These are phyloP conservation scores for Dendroctonus ponderosae DNA, from an alignment of 1,140 invertebrate species.

Conservation along the genomic window DNA sequence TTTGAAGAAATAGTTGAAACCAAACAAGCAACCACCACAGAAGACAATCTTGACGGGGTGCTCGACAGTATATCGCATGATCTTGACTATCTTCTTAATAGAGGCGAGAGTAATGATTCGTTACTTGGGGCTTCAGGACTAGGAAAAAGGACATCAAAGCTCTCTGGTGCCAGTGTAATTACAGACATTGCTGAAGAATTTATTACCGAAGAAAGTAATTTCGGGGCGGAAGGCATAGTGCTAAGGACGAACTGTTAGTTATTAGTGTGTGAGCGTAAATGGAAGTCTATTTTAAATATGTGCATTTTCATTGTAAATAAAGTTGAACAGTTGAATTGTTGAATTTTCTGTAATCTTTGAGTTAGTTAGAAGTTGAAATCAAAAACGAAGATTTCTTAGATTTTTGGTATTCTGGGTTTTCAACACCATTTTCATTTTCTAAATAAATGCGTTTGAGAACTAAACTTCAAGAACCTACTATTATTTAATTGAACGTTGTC, in stretches of 20 bases:
- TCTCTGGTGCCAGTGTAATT: constrained; percentile 36
- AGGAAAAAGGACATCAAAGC: constrained; percentile 34
- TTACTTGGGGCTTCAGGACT: background rate
- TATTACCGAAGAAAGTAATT: constrained; percentile 15
- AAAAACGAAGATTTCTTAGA: too few relatives aligned
- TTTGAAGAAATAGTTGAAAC: constrained; percentile 10
- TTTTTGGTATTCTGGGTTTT: too few relatives aligned
- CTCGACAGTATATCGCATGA: constrained; percentile 48
- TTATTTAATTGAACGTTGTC: too few relatives aligned
- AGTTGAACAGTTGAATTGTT: too few relatives aligned
- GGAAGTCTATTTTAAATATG: too few relatives aligned
- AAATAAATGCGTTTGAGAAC: too few relatives aligned
- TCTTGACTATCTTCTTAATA: constrained; percentile 47
- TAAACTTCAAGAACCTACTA: too few relatives aligned
- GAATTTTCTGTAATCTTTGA: too few relatives aligned
- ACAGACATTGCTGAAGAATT: constrained; percentile 38
- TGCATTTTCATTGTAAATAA: too few relatives aligned
- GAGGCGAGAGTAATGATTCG: constrained; percentile 22
- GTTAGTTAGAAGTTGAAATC: too few relatives aligned
- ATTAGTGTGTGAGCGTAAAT: too few relatives aligned
- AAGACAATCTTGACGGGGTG: constrained; percentile 46
- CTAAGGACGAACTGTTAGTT: constrained; percentile 41
- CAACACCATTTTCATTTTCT: too few relatives aligned
- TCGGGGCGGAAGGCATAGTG: constrained; percentile 38
- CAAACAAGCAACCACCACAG: background rate